Conservation (phyloP, 2,113 vertebrate species). For the Lepus timidus region DNA sequence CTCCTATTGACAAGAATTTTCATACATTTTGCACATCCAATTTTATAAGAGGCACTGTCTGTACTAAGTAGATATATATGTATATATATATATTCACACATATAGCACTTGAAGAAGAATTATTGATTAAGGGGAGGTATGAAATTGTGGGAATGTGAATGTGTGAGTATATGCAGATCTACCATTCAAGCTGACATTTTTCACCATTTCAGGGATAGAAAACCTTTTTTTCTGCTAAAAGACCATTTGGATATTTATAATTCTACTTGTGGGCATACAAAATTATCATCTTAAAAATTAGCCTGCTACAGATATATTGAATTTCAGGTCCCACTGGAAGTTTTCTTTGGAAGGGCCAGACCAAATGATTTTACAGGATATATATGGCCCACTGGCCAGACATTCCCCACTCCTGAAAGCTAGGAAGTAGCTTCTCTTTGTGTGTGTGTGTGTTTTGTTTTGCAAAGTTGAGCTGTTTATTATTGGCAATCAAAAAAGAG, state of each 20-base stretch:
- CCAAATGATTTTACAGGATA: too few relatives aligned
- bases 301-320: too few relatives aligned
- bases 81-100: too few relatives aligned
- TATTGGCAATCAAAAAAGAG: constrained; percentile 13
- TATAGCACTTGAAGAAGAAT: neutral
- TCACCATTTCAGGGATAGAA: neutral
- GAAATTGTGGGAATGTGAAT: neutral
- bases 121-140: neutral
- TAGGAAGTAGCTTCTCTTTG: neutral
- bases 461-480: neutral
- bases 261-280: too few relatives aligned
- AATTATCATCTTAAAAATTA: too few relatives aligned
- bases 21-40: neutral
- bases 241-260: too few relatives aligned
- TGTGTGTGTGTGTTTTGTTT: neutral
- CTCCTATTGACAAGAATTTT: constrained; percentile 19
- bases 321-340: too few relatives aligned
- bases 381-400: too few relatives aligned
- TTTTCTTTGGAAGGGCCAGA: too few relatives aligned
- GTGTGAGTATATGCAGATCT: neutral
- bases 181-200: constrained; percentile 16
- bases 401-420: too few relatives aligned
- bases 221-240: too few relatives aligned
- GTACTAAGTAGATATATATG: neutral
- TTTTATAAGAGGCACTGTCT: neutral